These are phyloP conservation scores for Chloroclystis v-ata DNA, from an alignment of 2,888 invertebrate species.

Conservation along the genomic window DNA sequence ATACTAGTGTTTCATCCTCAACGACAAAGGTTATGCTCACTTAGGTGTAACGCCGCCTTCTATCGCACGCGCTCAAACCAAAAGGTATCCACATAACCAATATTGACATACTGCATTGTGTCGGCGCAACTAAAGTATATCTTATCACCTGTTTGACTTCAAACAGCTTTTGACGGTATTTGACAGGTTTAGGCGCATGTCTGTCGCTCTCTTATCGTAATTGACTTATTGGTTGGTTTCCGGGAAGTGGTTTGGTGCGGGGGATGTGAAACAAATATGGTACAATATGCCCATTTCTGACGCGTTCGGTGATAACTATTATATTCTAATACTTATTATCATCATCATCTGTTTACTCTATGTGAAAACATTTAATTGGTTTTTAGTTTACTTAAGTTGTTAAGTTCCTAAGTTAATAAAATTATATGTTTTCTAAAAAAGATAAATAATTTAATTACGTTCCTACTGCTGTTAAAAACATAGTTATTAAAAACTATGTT, in stretches of 20 bases:
- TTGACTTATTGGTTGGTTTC: constrained; percentile 65
- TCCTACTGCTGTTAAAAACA: too few relatives aligned
- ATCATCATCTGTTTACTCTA: too few relatives aligned
- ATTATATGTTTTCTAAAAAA: too few relatives aligned
- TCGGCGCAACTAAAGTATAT: constrained; percentile 71
- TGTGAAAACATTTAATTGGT: too few relatives aligned
- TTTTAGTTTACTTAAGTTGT: too few relatives aligned
- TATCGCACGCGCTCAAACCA: constrained; percentile 65
- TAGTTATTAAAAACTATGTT: too few relatives aligned
- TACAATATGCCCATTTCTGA: neutral
- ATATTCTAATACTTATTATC: too few relatives aligned
- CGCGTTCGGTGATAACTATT: too few relatives aligned
- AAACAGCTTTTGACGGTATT: constrained; percentile 56
- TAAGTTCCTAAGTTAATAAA: too few relatives aligned
- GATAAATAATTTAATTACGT: too few relatives aligned
- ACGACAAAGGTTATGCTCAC: too few relatives aligned
- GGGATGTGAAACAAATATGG: constrained; percentile 15
- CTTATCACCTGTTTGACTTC: constrained; percentile 73
- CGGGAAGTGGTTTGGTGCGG: constrained; percentile 46
- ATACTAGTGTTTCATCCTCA: too few relatives aligned
- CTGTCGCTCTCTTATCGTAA: constrained; percentile 66
- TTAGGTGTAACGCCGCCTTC: constrained; percentile 44
- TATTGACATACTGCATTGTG: constrained; percentile 70
- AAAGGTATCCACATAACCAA: constrained; percentile 70
- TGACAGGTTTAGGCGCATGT: constrained; percentile 57